phyloP scores from a whole-genome alignment of 35 echinoderm and acorn worm genomes.

The Lytechinus pictus region DNA sequence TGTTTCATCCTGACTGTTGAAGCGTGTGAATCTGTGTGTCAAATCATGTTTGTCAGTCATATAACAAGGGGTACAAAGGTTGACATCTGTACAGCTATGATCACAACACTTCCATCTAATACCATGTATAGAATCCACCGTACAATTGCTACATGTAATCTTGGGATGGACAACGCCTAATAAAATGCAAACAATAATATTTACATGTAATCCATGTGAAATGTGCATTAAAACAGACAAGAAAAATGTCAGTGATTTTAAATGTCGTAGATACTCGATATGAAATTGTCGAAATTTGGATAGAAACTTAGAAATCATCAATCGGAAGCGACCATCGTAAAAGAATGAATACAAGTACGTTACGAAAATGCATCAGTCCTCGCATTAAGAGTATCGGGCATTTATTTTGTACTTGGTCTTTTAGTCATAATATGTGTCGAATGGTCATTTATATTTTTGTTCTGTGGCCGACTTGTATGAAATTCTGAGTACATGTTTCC shows the following conservation, averaged over 20 bases:
- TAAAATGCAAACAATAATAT: conserved; percentile 49
- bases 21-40: conserved; percentile 75
- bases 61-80: conserved; percentile 90
- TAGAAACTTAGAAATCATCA: no score
- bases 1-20: conserved; percentile 72
- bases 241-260: not conserved
- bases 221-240: not conserved
- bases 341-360: no score
- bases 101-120: conserved; percentile 88
- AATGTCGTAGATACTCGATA: not conserved
- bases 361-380: no score
- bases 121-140: conserved; percentile 71
- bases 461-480: not conserved
- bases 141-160: conserved; percentile 69
- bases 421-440: no score
- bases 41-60: conserved; percentile 85
- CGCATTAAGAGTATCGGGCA: no score
- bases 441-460: no score
- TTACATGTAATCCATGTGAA: conserved; percentile 77
- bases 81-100: conserved; percentile 73
- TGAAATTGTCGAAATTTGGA: not conserved
- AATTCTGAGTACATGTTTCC: not conserved
- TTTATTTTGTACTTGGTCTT: no score
- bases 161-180: no score
- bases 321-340: no score